Evolutionary conservation across 2,888 invertebrate genomes (phyloP), one percentile per base, ranked within the genome.

Genomic region (Caenorhabditis macrosperma): DNA sequence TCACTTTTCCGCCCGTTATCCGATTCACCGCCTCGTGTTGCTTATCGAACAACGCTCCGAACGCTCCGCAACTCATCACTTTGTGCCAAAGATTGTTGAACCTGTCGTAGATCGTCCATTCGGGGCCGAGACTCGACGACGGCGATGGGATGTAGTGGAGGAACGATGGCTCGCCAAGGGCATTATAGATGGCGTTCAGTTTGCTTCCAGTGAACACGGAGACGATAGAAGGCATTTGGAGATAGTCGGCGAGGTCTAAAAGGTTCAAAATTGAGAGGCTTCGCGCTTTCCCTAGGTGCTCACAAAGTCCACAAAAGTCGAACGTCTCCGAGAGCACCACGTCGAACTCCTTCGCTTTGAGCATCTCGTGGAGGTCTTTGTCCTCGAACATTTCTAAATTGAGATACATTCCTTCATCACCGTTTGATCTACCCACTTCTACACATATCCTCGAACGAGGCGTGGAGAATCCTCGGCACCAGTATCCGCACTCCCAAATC

Each of bases 291-390:
- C 3, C n/a, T 3, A 33, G 9, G 5, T 7, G 46, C 75, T 63
- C 30, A 79, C 79, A 79, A 12, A 79, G 33, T 33, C 79, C 79
- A 28, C 68, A 69, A 35, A 79, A 75, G 26, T 79, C 79, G 15
- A 79, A 79, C 0, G 79, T 55, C 35, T 79, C 79, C 1, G 74
- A 69, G 15, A 79, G 15, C 2, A 69, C 75, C n/a, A 75, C 74
- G 48, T 79, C 79, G 24, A 55, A 79, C 9, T 68, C 57, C 15
- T 52, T 38, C 2, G 2, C 3, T 20, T 48, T 63, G 33, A 79
- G 17, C 2, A 41, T 33, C 12, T 50, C 64, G 46, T 79, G 79
- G 0, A 79, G 35, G 4, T 74, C 57, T 2, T 50, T 50, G 68
- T 79, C 78, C 26, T 59, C 48, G 35, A 79, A 74, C 33, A 79